Evolutionary conservation across 2,888 invertebrate species (phyloP).

Genomic region (Xylocampa areola): DNA sequence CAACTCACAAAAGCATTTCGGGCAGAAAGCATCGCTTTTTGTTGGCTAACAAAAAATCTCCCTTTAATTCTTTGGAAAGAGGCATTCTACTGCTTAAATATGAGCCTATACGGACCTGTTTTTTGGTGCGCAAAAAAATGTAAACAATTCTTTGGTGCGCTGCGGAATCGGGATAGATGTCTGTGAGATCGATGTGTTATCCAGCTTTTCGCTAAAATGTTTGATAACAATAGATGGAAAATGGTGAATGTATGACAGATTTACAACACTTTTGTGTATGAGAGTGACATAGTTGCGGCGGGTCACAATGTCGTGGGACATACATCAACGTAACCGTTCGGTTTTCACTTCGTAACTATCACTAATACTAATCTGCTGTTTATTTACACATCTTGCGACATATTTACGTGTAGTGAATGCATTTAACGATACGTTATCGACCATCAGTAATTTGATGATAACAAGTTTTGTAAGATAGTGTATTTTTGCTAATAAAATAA

Average conservation of each 20-base stretch:
- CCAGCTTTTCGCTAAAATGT: constrained; percentile 56
- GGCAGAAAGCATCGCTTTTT: constrained; percentile 79
- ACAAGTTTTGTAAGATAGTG: constrained; percentile 25
- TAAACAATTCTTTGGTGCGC: constrained; percentile 79
- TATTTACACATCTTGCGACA: constrained; percentile 41
- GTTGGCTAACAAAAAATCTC: constrained; percentile 76
- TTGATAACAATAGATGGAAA: constrained; percentile 58
- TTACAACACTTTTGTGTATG: constrained; percentile 55
- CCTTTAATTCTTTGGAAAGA: constrained; percentile 77
- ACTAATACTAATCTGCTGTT: constrained; percentile 45
- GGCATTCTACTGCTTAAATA: constrained; percentile 73
- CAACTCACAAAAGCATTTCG: constrained; percentile 82
- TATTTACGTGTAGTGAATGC: constrained; percentile 38
- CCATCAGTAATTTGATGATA: constrained; percentile 37
- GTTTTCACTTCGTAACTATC: constrained; percentile 35
- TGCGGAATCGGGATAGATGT: constrained; percentile 51
- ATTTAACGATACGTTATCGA: constrained; percentile 19
- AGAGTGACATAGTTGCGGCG: constrained; percentile 50
- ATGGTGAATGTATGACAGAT: constrained; percentile 42
- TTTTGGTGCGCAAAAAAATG: constrained; percentile 79
- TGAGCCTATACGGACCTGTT: constrained; percentile 72
- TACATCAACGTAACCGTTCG: constrained; percentile 29
- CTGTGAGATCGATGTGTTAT: constrained; percentile 64
- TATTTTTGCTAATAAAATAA: constrained; percentile 35
- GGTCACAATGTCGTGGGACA: constrained; percentile 63